Evolutionary conservation across 2,113 vertebrate genomes (phyloP).

Genomic region (Bothrops jararaca): DNA sequence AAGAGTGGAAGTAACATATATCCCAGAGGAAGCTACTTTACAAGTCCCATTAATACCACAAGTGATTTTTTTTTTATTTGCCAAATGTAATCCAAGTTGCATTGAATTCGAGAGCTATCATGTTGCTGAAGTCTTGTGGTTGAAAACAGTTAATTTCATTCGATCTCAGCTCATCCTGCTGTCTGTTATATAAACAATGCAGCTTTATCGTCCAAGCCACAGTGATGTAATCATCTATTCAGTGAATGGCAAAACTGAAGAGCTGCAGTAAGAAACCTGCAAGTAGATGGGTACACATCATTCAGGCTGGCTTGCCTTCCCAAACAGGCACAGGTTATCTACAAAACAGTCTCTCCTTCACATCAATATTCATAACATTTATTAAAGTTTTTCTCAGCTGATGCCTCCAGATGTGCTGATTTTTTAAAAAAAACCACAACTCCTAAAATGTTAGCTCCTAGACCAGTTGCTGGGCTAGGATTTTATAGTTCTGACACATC

Average conservation of each 20-base stretch:
- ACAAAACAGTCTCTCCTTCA: neutral
- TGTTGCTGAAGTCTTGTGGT: constrained; percentile 46
- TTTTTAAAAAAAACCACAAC: neutral
- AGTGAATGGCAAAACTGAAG: neutral
- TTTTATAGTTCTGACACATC: neutral
- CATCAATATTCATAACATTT: neutral
- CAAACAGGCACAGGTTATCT: neutral
- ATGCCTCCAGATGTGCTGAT: neutral
- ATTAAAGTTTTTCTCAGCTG: neutral
- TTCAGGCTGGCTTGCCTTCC: neutral
- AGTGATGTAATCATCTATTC: neutral
- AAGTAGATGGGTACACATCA: neutral
- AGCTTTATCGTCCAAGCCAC: constrained; percentile 11
- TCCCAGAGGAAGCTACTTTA: constrained; percentile 64
- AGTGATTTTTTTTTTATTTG: constrained; percentile 60
- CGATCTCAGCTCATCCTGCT: constrained; percentile 15
- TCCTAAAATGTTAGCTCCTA: neutral
- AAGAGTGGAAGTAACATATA: constrained; percentile 59
- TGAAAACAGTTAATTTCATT: constrained; percentile 46
- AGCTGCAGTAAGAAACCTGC: neutral
- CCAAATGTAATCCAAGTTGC: constrained; percentile 55
- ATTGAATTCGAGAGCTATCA: constrained; percentile 28
- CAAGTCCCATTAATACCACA: constrained; percentile 58
- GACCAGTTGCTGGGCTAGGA: neutral
- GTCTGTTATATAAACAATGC: constrained; percentile 37